A percentile compares a stretch with the other conserved stretches of the same genome.
Conservation (phyloP, 2,113 vertebrate genomes). For the Lutjanus erythropterus region DNA sequence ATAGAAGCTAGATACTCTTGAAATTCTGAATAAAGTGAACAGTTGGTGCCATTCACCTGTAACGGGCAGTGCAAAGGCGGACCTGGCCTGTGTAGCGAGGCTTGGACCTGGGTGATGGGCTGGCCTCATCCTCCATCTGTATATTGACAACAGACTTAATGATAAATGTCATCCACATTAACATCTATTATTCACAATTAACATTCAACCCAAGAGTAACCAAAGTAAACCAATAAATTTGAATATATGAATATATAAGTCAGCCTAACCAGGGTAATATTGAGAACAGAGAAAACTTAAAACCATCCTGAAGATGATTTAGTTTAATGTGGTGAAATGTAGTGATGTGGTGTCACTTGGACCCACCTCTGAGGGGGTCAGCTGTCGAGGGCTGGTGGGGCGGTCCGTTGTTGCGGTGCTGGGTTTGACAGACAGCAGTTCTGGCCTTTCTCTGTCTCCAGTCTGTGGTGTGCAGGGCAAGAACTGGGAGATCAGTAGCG, state of each 20-base stretch:
- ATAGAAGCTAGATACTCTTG: no score
- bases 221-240: neutral
- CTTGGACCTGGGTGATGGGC: slow-evolving; percentile 89
- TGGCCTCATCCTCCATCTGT: slow-evolving; percentile 95
- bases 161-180: neutral
- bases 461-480: slow-evolving; percentile 83
- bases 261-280: neutral
- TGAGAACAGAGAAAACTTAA: neutral
- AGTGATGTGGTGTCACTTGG: neutral
- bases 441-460: slow-evolving; percentile 82
- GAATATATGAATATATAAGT: neutral
- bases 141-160: neutral
- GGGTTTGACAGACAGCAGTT: slow-evolving; percentile 84
- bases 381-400: slow-evolving; percentile 86
- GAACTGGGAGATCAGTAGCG: slow-evolving; percentile 85
- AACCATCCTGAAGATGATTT: neutral
- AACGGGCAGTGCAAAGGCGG: slow-evolving; percentile 97
- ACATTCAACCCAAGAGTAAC: neutral
- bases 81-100: slow-evolving; percentile 95
- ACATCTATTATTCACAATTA: neutral
- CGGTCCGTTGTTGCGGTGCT: slow-evolving; percentile 82
- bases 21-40: no score
- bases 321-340: neutral
- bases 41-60: slow-evolving; percentile 93
- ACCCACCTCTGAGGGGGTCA: slow-evolving; percentile 88